Evolutionary conservation across 2,797 vertebrate genomes (phyloP).

Genomic region (Falco columbarius): DNA sequence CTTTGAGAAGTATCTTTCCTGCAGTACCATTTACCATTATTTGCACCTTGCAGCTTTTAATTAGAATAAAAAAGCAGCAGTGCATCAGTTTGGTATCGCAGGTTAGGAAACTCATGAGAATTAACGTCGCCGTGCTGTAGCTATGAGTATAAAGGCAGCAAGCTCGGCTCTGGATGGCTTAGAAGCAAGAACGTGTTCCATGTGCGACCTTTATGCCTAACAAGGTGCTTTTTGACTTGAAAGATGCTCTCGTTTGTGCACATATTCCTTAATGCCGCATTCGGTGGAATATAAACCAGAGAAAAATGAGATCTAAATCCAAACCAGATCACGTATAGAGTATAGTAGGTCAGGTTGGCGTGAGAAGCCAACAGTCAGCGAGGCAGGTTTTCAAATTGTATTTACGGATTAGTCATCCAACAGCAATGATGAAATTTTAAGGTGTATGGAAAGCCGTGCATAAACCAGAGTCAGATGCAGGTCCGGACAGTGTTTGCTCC

Average conservation of each 20-base stretch:
- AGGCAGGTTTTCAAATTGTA: background rate
- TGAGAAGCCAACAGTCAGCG: background rate
- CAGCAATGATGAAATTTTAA: background rate
- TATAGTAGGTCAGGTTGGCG: background rate
- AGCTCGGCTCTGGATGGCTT: background rate
- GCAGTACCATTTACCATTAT: background rate
- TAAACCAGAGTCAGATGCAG: background rate
- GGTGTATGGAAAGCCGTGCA: background rate
- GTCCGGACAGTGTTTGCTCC: background rate
- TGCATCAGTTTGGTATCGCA: background rate
- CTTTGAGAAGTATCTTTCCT: background rate
- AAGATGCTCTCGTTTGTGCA: background rate
- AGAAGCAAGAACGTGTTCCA: fast-evolving
- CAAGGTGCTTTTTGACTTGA: background rate
- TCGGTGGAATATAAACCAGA: background rate
- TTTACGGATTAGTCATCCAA: constrained; percentile 33
- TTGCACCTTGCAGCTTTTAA: background rate
- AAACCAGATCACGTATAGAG: background rate
- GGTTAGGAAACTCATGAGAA: background rate
- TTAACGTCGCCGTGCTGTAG: fast-evolving
- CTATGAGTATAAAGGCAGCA: background rate
- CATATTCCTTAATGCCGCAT: fast-evolving
- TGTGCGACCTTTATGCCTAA: background rate
- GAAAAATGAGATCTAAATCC: background rate
- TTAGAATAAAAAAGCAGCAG: background rate